phyloP scores from a whole-genome alignment of 2,888 invertebrate species.

The Oscheius sp. region DNA sequence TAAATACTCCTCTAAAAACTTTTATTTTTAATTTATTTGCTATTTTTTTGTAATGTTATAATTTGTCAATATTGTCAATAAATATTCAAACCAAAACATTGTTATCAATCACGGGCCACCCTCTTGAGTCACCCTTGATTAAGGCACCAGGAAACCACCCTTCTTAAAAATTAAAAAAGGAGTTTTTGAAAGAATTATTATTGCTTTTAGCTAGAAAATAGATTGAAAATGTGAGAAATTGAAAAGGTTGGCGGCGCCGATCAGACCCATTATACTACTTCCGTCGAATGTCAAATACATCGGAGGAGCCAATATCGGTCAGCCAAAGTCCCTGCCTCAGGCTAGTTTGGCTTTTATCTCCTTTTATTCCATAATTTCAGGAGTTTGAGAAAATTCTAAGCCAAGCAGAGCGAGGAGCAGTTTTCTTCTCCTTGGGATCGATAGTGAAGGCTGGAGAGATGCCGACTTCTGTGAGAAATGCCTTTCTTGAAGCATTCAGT shows the following conservation, averaged over 20 bases:
- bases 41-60: too few species aligned
- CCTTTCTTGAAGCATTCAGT: slow-evolving; percentile 36
- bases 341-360: slow-evolving; percentile 11
- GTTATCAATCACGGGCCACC: too few species aligned
- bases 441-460: slow-evolving; percentile 35
- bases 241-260: slow-evolving; percentile 39
- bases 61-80: too few species aligned
- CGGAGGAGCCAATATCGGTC: slow-evolving; percentile 31
- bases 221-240: too few species aligned
- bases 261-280: slow-evolving; percentile 31
- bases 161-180: too few species aligned
- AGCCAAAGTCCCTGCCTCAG: slow-evolving; percentile 13
- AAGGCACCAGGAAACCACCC: too few species aligned
- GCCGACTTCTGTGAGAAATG: slow-evolving; percentile 32
- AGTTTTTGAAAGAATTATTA: too few species aligned
- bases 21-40: too few species aligned
- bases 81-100: too few species aligned
- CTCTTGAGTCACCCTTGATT: too few species aligned
- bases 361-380: slow-evolving; percentile 2
- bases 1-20: too few species aligned
- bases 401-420: slow-evolving; percentile 16
- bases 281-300: slow-evolving; percentile 30
- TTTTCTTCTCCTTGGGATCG: slow-evolving; percentile 37
- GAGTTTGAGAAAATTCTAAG: slow-evolving; percentile 29
- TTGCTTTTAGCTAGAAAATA: too few species aligned